A percentile compares a stretch with the other conserved stretches of the same genome.
These are phyloP conservation scores for Lithosia quadra DNA, from an alignment of 2,888 invertebrate genomes.

Conservation along the genomic window DNA sequence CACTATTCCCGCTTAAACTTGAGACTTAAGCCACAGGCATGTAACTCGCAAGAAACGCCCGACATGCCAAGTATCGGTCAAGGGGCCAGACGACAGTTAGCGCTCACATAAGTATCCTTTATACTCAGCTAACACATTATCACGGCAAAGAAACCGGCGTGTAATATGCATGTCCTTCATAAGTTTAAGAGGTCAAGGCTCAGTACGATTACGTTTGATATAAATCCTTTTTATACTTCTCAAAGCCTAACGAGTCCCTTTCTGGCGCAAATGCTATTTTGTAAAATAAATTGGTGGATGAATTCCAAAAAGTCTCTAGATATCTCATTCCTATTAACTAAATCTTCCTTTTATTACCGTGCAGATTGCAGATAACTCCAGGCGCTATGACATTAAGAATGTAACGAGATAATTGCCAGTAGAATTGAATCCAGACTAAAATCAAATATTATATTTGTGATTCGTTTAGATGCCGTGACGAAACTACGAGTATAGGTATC, in stretches of 20 bases:
- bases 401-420: too few species aligned
- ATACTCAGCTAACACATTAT: conserved; percentile 36
- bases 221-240: background rate
- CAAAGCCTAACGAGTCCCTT: background rate
- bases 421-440: too few species aligned
- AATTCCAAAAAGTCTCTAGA: background rate
- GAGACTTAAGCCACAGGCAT: conserved; percentile 28
- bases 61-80: conserved; percentile 61
- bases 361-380: too few species aligned
- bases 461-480: too few species aligned
- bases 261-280: background rate
- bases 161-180: conserved; percentile 32
- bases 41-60: conserved; percentile 51
- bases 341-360: too few species aligned
- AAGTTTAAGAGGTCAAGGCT: conserved; percentile 37
- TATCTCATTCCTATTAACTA: too few species aligned
- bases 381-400: too few species aligned
- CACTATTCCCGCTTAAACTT: background rate
- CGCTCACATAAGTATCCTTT: conserved; percentile 41
- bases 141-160: conserved; percentile 30
- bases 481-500: too few species aligned
- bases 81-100: conserved; percentile 62
- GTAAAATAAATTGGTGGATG: background rate
- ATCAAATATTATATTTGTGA: too few species aligned
- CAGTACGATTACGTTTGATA: background rate